phyloP scores from a whole-genome alignment of 2,797 vertebrate species.

The Chrosomus eos region DNA sequence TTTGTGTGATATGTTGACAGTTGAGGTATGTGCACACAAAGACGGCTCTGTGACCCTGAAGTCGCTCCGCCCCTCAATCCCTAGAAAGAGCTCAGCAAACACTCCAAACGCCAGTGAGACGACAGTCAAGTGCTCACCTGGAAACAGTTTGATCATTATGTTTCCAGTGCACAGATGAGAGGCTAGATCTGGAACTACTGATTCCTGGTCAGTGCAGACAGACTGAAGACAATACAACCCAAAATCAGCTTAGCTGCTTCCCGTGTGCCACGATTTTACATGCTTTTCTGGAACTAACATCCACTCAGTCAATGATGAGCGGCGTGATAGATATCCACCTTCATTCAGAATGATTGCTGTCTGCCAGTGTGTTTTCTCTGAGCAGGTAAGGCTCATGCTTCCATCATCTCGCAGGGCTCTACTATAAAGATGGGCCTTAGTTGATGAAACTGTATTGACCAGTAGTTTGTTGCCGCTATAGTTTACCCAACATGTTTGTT shows the following conservation, averaged over 20 bases:
- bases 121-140: neutral
- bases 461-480: neutral
- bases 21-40: conserved; percentile 64
- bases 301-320: neutral
- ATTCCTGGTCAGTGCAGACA: neutral
- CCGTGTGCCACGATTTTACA: neutral
- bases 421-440: neutral
- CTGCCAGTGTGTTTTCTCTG: conserved; percentile 19
- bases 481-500: neutral
- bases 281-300: neutral
- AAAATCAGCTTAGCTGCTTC: neutral
- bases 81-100: conserved; percentile 42
- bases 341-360: conserved; percentile 18
- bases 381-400: conserved; percentile 26
- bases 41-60: conserved; percentile 46
- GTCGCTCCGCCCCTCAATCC: conserved; percentile 22
- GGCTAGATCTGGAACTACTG: neutral
- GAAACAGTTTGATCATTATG: conserved; percentile 1
- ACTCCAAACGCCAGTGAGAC: neutral
- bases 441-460: neutral
- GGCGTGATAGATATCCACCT: neutral
- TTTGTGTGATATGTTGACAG: conserved; percentile 7
- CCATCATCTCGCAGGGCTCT: neutral
- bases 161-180: neutral
- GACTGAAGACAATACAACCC: neutral